Evolutionary conservation across 2,888 invertebrate species (phyloP).

Genomic region (Drosophila lacicola): DNA sequence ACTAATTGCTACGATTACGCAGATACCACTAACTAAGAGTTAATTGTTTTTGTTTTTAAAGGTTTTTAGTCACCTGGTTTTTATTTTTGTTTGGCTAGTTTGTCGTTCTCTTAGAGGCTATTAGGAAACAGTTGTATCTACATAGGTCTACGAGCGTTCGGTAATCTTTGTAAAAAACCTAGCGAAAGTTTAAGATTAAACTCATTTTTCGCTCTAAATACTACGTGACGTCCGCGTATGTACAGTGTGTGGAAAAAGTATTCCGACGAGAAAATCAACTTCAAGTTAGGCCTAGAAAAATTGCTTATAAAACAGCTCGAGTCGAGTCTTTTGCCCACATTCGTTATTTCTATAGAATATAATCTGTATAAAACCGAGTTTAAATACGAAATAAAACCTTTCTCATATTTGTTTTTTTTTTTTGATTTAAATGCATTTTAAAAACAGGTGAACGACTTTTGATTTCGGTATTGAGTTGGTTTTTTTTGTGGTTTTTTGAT

Average conservation of each 20-base stretch:
- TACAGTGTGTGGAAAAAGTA: constrained; percentile 61
- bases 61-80: constrained; percentile 33
- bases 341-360: constrained; percentile 24
- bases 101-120: constrained; percentile 67
- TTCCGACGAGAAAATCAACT: constrained; percentile 47
- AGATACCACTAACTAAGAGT: constrained; percentile 10
- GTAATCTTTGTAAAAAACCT: constrained; percentile 48
- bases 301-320: constrained; percentile 71
- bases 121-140: constrained; percentile 80
- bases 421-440: constrained; percentile 75
- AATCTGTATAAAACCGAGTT: constrained; percentile 55
- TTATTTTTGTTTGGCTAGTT: constrained; percentile 61
- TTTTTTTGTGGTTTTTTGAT: constrained; percentile 34
- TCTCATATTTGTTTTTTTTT: constrained; percentile 11
- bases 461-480: constrained; percentile 60
- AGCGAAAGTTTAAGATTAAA: constrained; percentile 51
- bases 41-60: constrained; percentile 14
- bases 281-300: constrained; percentile 72
- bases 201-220: constrained; percentile 28
- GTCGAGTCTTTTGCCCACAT: constrained; percentile 5
- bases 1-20: constrained; percentile 33
- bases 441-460: constrained; percentile 80
- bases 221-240: constrained; percentile 46
- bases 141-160: constrained; percentile 78
- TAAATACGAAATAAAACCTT: constrained; percentile 64